phyloP scores from a whole-genome alignment of 2,113 vertebrate genomes.

The Lepidothrix coronata region DNA sequence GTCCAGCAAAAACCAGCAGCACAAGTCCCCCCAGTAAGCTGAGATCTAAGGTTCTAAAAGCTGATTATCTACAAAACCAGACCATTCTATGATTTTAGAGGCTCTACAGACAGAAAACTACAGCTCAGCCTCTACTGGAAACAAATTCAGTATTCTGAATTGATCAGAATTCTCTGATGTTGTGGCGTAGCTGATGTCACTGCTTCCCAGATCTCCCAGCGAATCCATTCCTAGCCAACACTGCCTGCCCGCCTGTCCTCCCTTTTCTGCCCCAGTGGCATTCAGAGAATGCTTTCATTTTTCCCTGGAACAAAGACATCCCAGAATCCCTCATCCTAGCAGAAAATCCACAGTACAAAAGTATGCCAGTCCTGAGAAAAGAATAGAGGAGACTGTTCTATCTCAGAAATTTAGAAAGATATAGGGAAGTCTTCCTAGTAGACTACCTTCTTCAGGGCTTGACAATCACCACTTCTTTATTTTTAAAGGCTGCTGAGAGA shows the following conservation, averaged over 20 bases:
- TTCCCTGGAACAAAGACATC: not conserved
- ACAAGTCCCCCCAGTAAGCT: not conserved
- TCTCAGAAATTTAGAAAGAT: not conserved
- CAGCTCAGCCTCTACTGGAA: not conserved
- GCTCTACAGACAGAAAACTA: not conserved
- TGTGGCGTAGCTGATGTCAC: not conserved
- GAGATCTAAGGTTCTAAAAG: not conserved
- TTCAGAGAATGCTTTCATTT: not conserved
- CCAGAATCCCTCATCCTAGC: not conserved
- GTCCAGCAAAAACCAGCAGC: not conserved
- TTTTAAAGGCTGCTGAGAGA: not conserved
- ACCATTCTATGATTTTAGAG: not conserved
- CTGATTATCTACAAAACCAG: not conserved
- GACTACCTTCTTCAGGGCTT: not conserved
- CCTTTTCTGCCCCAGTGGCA: not conserved
- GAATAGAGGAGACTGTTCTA: not conserved
- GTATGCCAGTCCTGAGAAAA: not conserved
- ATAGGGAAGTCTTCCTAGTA: not conserved
- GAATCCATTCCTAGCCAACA: not conserved
- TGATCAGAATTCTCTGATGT: not conserved
- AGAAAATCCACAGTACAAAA: not conserved
- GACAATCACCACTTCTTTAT: not conserved
- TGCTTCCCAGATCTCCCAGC: not conserved
- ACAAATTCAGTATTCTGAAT: not conserved
- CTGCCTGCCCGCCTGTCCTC: not conserved